Percentiles rank a stretch among this genome's conserved stretches.
These are phyloP conservation scores for Syngnathus rostellatus DNA, from an alignment of 2,797 vertebrate species.

Conservation along the genomic window DNA sequence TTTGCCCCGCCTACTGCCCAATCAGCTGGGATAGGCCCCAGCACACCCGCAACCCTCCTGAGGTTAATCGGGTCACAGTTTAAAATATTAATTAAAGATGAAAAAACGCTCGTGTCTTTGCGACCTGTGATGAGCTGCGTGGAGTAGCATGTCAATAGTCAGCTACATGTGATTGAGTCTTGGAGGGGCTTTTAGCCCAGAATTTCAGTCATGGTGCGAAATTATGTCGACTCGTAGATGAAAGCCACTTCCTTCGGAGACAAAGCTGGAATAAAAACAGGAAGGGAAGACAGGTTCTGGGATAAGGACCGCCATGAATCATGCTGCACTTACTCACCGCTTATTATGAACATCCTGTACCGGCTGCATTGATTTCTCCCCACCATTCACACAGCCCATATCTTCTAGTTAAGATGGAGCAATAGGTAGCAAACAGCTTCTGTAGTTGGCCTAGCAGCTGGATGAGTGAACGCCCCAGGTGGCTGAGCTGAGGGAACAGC, in stretches of 20 bases:
- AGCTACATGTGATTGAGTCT: neutral
- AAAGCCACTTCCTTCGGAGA: neutral
- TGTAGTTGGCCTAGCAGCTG: constrained; percentile 41
- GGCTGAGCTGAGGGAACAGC: constrained; percentile 44
- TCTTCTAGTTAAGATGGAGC: constrained; percentile 50
- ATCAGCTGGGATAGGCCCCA: neutral
- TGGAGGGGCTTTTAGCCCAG: neutral
- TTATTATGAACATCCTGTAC: constrained; percentile 67
- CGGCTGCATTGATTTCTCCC: constrained; percentile 62
- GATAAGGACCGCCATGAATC: constrained; percentile 53
- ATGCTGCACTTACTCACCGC: constrained; percentile 62
- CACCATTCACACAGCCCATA: constrained; percentile 60
- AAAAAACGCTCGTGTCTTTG: too few relatives aligned
- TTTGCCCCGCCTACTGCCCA: neutral
- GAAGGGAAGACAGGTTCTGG: constrained; percentile 1
- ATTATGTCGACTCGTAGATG: neutral
- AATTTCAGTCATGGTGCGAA: neutral
- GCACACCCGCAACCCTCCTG: too few relatives aligned
- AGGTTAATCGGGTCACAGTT: too few relatives aligned
- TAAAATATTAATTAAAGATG: too few relatives aligned
- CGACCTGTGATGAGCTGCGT: too few relatives aligned
- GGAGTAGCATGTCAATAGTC: too few relatives aligned
- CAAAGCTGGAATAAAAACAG: neutral
- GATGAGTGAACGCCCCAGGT: constrained; percentile 49
- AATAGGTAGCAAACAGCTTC: constrained; percentile 37